Evolutionary conservation across 1,140 invertebrate genomes (phyloP).

Genomic region (honey bee (Apis mellifera)): Amel_HAv3.1 CM009932.2:9402501-9403000

Average conservation of each 20-base stretch:
- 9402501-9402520: not conserved
- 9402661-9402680: constrained; percentile 9
- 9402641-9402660: not conserved
- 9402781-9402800: not conserved
- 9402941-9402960: constrained; percentile 44
- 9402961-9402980: constrained; percentile 48
- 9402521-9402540: not conserved
- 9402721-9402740: not conserved
- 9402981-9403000: constrained; percentile 45
- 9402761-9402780: not conserved
- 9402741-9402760: not conserved
- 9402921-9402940: constrained; percentile 37
- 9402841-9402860: not conserved
- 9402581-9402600: not conserved
- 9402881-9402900: constrained; percentile 48
- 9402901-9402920: constrained; percentile 45
- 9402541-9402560: not conserved
- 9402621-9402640: not conserved
- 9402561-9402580: not conserved
- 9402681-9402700: too few relatives aligned
- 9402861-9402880: constrained; percentile 10
- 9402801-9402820: not conserved
- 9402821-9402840: not conserved
- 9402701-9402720: not conserved
- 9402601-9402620: too few relatives aligned